Evolutionary conservation across 2,888 invertebrate species (phyloP).

Genomic region (Phrixothrix hirtus): DNA sequence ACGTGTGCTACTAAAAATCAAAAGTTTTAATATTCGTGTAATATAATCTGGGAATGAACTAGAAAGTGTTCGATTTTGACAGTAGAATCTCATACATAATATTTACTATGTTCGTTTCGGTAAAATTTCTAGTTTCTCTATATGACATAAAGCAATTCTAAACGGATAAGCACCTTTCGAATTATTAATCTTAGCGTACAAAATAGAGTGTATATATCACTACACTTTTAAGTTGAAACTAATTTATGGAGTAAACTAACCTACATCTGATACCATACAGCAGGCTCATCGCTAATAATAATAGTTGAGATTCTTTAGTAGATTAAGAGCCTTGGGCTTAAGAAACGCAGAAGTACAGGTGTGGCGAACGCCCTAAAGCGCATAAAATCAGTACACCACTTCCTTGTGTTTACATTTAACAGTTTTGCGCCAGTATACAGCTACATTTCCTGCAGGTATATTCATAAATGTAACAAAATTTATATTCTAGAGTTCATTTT

Average conservation of each 20-base stretch:
- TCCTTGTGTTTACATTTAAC: slow-evolving; percentile 31
- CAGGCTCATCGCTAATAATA: slow-evolving; percentile 28
- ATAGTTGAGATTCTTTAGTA: slow-evolving; percentile 25
- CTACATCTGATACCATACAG: slow-evolving; percentile 28
- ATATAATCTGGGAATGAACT: slow-evolving; percentile 11
- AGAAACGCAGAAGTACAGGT: slow-evolving; percentile 23
- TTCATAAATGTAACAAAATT: slow-evolving; percentile 27
- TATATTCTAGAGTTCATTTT: slow-evolving; percentile 21
- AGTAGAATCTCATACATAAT: slow-evolving; percentile 1
- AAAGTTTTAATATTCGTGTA: neutral
- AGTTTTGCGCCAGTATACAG: slow-evolving; percentile 27
- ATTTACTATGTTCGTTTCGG: slow-evolving; percentile 13
- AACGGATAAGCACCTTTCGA: slow-evolving; percentile 13
- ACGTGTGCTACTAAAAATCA: neutral
- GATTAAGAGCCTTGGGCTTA: slow-evolving; percentile 19
- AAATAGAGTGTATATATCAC: slow-evolving; percentile 25
- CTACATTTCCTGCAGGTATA: slow-evolving; percentile 21
- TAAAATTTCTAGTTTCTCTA: slow-evolving; percentile 6
- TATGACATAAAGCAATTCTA: slow-evolving; percentile 6
- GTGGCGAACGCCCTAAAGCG: slow-evolving; percentile 27
- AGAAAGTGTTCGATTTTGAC: slow-evolving; percentile 13
- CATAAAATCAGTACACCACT: slow-evolving; percentile 31
- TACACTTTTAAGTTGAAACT: slow-evolving; percentile 23
- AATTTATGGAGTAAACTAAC: slow-evolving; percentile 29
- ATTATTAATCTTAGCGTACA: slow-evolving; percentile 20